Percentiles rank a stretch among this genome's conserved stretches.
Evolutionary conservation across 2,888 invertebrate genomes (phyloP).

Genomic region (Minunthozetes semirufus): DNA sequence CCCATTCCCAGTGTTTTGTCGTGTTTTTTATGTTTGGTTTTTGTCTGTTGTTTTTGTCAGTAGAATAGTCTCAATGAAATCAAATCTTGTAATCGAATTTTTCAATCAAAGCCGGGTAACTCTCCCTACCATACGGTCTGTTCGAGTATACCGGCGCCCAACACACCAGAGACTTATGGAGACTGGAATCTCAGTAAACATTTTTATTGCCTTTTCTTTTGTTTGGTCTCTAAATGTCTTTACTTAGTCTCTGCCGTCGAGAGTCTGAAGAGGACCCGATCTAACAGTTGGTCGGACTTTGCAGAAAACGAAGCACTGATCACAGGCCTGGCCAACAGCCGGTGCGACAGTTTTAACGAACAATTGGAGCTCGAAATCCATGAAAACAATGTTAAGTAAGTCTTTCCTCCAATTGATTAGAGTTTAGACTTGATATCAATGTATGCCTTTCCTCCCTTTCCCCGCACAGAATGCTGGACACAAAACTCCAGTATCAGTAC

Average conservation of each 20-base stretch:
- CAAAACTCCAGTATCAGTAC: conserved; percentile 57
- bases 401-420: background rate
- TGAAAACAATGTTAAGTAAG: conserved; percentile 44
- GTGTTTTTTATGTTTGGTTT: background rate
- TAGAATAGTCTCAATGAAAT: background rate
- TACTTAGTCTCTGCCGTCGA: conserved; percentile 37
- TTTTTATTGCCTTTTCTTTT: background rate
- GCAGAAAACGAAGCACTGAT: conserved; percentile 56
- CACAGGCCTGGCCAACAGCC: background rate
- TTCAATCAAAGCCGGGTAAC: conserved; percentile 57
- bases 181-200: conserved; percentile 34
- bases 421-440: background rate
- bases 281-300: conserved; percentile 80
- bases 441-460: background rate
- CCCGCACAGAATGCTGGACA: conserved; percentile 50
- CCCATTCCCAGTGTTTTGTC: background rate
- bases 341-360: background rate
- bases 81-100: background rate
- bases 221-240: background rate
- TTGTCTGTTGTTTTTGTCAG: background rate
- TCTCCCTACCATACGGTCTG: conserved; percentile 82
- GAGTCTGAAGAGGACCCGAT: conserved; percentile 55
- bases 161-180: conserved; percentile 20
- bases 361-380: conserved; percentile 47
- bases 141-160: conserved; percentile 53